Base-by-base conservation (phyloP, 2,888 invertebrate genomes). In the Myathropa florea region DNA sequence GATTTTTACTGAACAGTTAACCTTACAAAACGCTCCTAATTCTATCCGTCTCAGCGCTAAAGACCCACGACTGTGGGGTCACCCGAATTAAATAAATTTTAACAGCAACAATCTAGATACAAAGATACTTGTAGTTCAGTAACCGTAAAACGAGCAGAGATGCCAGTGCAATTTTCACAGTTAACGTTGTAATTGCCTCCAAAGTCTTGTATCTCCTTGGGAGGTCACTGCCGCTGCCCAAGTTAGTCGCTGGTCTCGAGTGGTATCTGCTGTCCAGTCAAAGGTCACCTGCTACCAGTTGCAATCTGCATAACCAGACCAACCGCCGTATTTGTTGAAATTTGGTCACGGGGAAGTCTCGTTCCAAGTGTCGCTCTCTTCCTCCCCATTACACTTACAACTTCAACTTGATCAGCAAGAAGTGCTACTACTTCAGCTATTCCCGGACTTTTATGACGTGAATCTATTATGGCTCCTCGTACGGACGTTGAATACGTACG, bases 401-500 rank as follows among this genome's bases (percentile, higher is more conserved):
- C 36, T 14, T 39, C n/a, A 70, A 18, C 30, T 61, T 14, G 65
- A 76, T 60, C n/a, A 67, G 64, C 55, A 84, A 70, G 70, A 64
- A 84, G 63, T 64, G 23, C 60, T 53, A 26, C 55, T 59, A 61
- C 60, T 63, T 61, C 65, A 79, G 65, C 60, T 76, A 77, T 72
- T 81, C 84, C 81, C 81, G 72, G 84, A 81, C 63, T 82, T n/a
- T 82, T 82, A 85, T 73, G 82, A 85, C 82, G 82, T 82, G 85
- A 82, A 73, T 82, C 68, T 73, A 70, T 85, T 82, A 65, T 73
- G 64, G 68, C 36, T 72, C 39, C 33, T 53, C 33, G 67, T 72
- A 73, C 82, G 77, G 26, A 73, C 63, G 21, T 75, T 72, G 81
- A 85, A 77, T 85, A 72, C 57, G 46, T 72, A 46, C 46, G 46